Evolutionary conservation across 2,113 vertebrate species (phyloP).

Genomic region (Rhadina sibilatrix): DNA sequence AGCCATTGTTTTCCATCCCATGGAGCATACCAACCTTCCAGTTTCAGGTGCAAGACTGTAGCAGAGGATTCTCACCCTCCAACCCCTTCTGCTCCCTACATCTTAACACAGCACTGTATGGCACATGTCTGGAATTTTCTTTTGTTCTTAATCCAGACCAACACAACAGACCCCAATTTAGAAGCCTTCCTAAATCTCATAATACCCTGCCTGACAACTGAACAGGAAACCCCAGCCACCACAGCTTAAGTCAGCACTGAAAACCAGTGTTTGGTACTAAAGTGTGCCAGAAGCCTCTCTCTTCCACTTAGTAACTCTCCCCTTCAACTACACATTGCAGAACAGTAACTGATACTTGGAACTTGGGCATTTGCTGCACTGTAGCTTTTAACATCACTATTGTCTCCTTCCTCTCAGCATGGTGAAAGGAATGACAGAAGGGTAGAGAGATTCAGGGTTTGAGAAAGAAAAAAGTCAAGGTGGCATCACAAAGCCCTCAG

Average conservation of each 20-base stretch:
- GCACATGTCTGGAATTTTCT: background rate
- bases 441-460: background rate
- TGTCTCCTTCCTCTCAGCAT: background rate
- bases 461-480: background rate
- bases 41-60: background rate
- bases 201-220: background rate
- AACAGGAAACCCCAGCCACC: background rate
- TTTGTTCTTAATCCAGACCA: background rate
- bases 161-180: background rate
- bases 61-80: background rate
- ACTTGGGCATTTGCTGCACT: background rate
- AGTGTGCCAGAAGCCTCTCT: background rate
- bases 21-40: accelerated
- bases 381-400: background rate
- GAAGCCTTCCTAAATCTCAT: background rate
- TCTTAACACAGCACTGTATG: background rate
- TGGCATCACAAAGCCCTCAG: background rate
- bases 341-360: background rate
- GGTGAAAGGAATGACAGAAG: background rate
- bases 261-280: background rate
- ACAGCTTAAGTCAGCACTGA: background rate
- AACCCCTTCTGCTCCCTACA: background rate
- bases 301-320: no score
- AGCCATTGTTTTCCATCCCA: background rate
- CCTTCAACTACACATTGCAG: background rate